These are phyloP conservation scores for Parambassis ranga DNA, from an alignment of 2,797 vertebrate genomes.

Conservation along the genomic window DNA sequence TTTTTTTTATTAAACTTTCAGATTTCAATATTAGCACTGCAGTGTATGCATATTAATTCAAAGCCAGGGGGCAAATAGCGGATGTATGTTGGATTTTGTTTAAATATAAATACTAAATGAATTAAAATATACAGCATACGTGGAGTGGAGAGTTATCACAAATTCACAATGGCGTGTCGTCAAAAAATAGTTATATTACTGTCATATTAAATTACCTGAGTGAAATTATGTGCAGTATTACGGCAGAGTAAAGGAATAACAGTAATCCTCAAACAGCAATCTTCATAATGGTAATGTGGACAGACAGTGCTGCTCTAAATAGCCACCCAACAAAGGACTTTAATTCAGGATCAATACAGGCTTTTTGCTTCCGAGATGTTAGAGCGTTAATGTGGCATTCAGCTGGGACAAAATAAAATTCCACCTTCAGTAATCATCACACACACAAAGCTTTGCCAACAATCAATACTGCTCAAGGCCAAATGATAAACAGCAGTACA, in stretches of 20 bases:
- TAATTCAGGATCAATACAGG: conserved; percentile 30
- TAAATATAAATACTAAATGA: too few relatives aligned
- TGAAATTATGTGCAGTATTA: neutral
- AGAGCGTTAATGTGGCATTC: conserved; percentile 5
- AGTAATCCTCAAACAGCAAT: neutral
- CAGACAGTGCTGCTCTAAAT: neutral
- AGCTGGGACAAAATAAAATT: neutral
- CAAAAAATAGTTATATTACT: neutral
- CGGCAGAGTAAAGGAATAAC: neutral
- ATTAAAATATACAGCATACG: too few relatives aligned
- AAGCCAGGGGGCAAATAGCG: conserved; percentile 30
- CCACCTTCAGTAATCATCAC: neutral
- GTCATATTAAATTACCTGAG: neutral
- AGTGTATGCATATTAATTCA: conserved; percentile 2
- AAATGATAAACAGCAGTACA: neutral
- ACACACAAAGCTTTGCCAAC: neutral
- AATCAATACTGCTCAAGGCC: conserved; percentile 1
- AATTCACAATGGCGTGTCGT: too few relatives aligned
- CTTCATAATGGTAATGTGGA: neutral
- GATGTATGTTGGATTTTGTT: conserved; percentile 1
- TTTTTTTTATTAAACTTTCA: conserved; percentile 61
- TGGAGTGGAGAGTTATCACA: neutral
- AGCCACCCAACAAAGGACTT: conserved; percentile 9
- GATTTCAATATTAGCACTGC: conserved; percentile 31
- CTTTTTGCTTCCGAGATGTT: neutral